Evolutionary conservation across 2,888 invertebrate genomes (phyloP).

Genomic region (Cheilosia vulpina): DNA sequence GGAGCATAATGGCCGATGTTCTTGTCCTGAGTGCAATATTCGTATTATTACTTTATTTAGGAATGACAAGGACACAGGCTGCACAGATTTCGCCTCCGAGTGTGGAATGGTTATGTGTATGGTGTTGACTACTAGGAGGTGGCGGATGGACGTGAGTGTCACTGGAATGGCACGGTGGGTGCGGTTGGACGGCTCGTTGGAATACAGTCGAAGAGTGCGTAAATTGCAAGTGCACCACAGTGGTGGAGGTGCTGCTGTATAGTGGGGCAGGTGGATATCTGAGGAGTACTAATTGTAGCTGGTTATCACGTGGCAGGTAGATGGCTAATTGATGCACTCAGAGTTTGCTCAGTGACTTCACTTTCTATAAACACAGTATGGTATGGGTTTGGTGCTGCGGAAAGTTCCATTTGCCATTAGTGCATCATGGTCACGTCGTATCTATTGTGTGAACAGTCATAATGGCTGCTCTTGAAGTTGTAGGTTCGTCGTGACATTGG

Average conservation of each 20-base stretch:
- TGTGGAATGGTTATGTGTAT: conserved; percentile 39
- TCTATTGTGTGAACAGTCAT: neutral
- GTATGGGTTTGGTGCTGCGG: neutral
- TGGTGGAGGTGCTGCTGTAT: neutral
- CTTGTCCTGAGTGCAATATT: conserved; percentile 72
- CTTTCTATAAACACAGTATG: conserved; percentile 1
- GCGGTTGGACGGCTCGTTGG: conserved; percentile 66
- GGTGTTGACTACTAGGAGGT: conserved; percentile 40
- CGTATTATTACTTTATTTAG: conserved; percentile 75
- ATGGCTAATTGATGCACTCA: conserved; percentile 56
- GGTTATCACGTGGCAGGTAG: conserved; percentile 64
- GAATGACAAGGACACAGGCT: conserved; percentile 71
- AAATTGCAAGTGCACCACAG: conserved; percentile 50
- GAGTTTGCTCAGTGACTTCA: conserved; percentile 48
- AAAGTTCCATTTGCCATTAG: neutral
- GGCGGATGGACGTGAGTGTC: conserved; percentile 40
- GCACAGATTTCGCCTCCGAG: conserved; percentile 57
- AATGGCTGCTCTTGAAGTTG: too few species aligned
- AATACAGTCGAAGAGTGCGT: conserved; percentile 56
- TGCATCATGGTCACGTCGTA: neutral
- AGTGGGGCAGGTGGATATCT: conserved; percentile 10
- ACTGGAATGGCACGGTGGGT: conserved; percentile 27
- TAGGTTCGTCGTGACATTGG: too few species aligned
- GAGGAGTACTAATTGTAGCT: conserved; percentile 67
- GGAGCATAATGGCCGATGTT: conserved; percentile 69